phyloP scores from a whole-genome alignment of 1,140 invertebrate species.

The Campoletis sonorensis region DNA sequence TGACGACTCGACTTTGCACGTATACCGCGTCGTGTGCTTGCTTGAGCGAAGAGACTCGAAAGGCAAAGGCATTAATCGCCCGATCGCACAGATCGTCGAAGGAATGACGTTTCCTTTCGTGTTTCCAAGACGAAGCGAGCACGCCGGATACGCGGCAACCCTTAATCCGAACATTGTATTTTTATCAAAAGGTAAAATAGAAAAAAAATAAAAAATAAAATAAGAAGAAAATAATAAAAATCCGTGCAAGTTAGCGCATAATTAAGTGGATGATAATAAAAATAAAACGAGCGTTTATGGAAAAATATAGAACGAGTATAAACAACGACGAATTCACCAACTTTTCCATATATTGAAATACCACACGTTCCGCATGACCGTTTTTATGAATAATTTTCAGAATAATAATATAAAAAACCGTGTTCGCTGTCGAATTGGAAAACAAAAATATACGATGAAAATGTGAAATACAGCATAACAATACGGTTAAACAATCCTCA shows the following conservation, averaged over 20 bases:
- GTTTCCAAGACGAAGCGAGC: neutral
- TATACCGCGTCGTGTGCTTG: neutral
- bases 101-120: conserved; percentile 32
- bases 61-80: conserved; percentile 42
- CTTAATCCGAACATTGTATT: neutral
- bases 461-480: neutral
- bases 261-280: too few relatives aligned
- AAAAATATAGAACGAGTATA: too few relatives aligned
- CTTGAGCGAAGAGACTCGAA: neutral
- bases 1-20: conserved; percentile 47
- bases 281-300: too few relatives aligned
- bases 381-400: neutral
- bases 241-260: too few relatives aligned
- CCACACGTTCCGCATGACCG: too few relatives aligned
- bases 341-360: neutral
- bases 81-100: conserved; percentile 37
- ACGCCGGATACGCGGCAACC: neutral
- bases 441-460: neutral
- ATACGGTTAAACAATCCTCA: conserved; percentile 32
- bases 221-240: neutral
- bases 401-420: neutral
- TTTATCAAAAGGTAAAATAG: neutral
- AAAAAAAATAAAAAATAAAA: neutral
- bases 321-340: too few relatives aligned
- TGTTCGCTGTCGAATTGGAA: neutral